phyloP scores from a whole-genome alignment of 2,113 vertebrate species.

The Danionella cerebrum region DNA sequence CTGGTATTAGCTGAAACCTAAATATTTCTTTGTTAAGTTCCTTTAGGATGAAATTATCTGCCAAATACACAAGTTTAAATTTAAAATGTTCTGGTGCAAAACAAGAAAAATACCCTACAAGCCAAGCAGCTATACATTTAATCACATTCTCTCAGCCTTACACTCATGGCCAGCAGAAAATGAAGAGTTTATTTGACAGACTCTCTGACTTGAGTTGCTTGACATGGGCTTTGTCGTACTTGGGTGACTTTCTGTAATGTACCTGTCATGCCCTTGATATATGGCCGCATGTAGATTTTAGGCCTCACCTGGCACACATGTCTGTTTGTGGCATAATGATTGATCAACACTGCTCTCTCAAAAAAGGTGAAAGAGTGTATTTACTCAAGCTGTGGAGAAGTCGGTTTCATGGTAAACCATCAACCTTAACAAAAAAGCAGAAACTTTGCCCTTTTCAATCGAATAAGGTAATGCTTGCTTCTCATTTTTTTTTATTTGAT shows the following conservation, averaged over 20 bases:
- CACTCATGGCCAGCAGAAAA: constrained; percentile 41
- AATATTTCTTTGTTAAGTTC: too few relatives aligned
- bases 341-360: constrained; percentile 49
- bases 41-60: too few relatives aligned
- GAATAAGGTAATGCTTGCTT: background rate
- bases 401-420: background rate
- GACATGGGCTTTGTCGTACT: constrained; percentile 35
- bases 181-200: constrained; percentile 46
- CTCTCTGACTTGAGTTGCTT: constrained; percentile 38
- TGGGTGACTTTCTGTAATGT: constrained; percentile 50
- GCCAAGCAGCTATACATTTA: constrained; percentile 24
- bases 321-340: constrained; percentile 55
- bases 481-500: background rate
- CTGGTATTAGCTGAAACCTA: too few relatives aligned
- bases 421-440: background rate
- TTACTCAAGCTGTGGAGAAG: background rate
- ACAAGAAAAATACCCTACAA: background rate
- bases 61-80: too few relatives aligned
- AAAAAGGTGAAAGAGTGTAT: background rate
- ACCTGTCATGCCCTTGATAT: constrained; percentile 61
- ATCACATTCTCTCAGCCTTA: constrained; percentile 41
- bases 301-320: constrained; percentile 60
- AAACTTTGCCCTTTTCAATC: background rate
- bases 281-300: constrained; percentile 64
- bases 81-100: background rate